Conservation (phyloP, 2,797 vertebrate species). For the Choloepus didactylus region DNA sequence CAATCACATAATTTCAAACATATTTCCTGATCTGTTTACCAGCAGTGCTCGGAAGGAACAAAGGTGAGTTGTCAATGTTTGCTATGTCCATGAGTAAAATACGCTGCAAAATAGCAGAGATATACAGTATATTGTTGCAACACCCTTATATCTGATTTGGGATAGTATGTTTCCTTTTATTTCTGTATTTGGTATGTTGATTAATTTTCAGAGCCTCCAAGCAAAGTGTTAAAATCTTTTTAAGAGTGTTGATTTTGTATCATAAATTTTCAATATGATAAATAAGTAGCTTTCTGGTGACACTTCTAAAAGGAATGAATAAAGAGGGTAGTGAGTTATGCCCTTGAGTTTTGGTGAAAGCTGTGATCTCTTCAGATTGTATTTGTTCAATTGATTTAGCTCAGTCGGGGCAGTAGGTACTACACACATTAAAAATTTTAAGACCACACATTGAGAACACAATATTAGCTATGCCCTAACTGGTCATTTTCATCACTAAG, state of each 20-base stretch:
- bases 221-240: slow-evolving; percentile 1
- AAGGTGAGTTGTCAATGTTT: slow-evolving; percentile 46
- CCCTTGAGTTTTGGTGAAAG: not conserved
- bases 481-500: not conserved
- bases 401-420: not conserved
- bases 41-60: not conserved
- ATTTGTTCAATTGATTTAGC: not conserved
- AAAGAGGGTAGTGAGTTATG: not conserved
- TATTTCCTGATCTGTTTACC: slow-evolving; percentile 34
- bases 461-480: not conserved
- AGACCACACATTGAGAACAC: not conserved
- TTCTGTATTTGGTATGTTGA: not conserved
- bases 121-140: not conserved
- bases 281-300: not conserved
- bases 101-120: not conserved
- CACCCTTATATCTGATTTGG: not conserved
- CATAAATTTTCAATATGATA: not conserved
- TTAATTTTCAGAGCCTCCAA: slow-evolving; percentile 49
- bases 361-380: not conserved
- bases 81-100: not conserved
- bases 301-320: not conserved
- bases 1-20: slow-evolving; percentile 13
- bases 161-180: not conserved
- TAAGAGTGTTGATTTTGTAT: slow-evolving; percentile 29
- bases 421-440: no score